Evolutionary conservation across 2,888 invertebrate species (phyloP), one percentile per base, ranked within the genome.

Genomic region (Drosophila fulvimacula): DNA sequence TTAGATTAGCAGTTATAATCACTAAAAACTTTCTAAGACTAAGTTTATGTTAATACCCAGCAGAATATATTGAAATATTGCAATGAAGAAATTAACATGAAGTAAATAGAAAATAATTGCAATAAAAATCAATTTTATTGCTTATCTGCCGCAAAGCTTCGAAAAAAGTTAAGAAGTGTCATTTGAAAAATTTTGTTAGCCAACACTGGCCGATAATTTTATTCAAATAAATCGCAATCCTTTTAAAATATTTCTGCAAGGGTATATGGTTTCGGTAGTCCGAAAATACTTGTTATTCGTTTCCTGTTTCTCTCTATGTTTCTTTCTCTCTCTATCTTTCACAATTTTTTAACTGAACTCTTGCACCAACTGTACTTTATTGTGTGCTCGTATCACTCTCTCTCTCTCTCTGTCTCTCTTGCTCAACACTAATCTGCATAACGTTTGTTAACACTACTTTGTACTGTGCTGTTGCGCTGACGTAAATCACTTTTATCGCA

Each of bases 351-450:
- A 61, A 66, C 69, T 68, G 49, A 63, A 65, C 39, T 70, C 73
- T 80, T 82, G 83, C 82, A 86, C 78, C 73, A 81, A 68, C 53
- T 68, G 56, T 61, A 82, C 71, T 72, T 61, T 68, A 72, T 39
- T 51, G 60, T 68, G 88, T 84, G 87, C 69, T 76, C 69, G 69
- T 68, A 69, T 68, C 76, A 73, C 51, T 81, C 44, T 48, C 48
- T 53, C 61, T 57, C 10, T 72, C 49, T 53, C 51, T 56, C 13
- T 72, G 13, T 73, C 49, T 56, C n/a, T 41, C 42, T 44, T 48
- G 42, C 56, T 62, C 72, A 59, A 72, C 72, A 78, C 81, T 81
- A 80, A 80, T 77, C 46, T 62, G 39, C 66, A 66, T 80, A 62
- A 73, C 46, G 53, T 67, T 66, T 39, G 42, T 63, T 63, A 69